Evolutionary conservation across 2,113 vertebrate genomes (phyloP).

Genomic region (Muscicapa adusta): DNA sequence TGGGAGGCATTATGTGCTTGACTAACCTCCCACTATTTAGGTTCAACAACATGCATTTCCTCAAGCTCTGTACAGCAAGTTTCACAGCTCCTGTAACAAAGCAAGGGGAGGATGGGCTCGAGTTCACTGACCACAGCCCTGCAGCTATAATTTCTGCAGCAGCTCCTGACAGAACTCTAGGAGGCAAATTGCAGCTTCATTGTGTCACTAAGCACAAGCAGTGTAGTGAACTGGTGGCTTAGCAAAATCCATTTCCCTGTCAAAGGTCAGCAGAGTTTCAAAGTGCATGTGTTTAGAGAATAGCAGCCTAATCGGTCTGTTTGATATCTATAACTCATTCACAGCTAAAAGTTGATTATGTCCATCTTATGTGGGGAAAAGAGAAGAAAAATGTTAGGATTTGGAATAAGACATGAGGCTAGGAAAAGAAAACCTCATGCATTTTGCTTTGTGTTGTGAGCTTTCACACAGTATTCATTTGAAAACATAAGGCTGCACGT

Average conservation of each 20-base stretch:
- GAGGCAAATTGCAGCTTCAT: not conserved
- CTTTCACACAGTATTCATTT: not conserved
- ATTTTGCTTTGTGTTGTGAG: not conserved
- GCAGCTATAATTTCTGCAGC: not conserved
- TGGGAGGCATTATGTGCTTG: not conserved
- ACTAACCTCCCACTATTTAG: not conserved
- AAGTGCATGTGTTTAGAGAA: not conserved
- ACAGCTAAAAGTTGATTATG: not conserved
- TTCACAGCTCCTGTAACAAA: not conserved
- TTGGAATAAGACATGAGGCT: not conserved
- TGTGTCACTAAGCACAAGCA: not conserved
- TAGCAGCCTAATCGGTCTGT: not conserved
- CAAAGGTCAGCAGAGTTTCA: not conserved
- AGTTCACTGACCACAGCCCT: not conserved
- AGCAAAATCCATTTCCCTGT: not conserved
- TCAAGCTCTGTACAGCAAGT: not conserved
- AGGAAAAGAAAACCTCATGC: not conserved
- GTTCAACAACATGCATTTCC: not conserved
- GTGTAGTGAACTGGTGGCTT: not conserved
- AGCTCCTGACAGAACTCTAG: not conserved
- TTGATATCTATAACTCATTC: not conserved
- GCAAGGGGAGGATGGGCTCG: not conserved
- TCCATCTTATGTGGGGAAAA: not conserved
- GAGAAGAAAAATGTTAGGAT: not conserved
- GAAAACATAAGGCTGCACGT: not conserved